phyloP scores from a whole-genome alignment of 53 echinoderm and acorn worm species.

The Pentamera pediparva region DNA sequence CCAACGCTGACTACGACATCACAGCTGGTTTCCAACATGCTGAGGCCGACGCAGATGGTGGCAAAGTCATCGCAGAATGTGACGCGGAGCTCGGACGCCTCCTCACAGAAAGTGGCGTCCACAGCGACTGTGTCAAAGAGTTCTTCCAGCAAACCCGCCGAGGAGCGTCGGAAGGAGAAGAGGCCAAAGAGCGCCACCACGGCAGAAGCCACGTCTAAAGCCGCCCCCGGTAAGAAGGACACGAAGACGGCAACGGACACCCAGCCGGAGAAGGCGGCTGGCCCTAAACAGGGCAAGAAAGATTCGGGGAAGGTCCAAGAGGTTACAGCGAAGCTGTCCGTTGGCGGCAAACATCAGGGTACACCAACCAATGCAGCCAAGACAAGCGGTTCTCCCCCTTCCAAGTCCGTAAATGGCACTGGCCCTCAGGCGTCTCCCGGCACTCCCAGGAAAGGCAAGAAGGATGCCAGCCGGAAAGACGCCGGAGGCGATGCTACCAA shows the following conservation, averaged over 20 bases:
- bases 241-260: background rate
- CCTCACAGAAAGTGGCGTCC: too few relatives aligned
- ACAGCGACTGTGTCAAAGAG: background rate
- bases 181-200: conserved; percentile 20
- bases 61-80: too few relatives aligned
- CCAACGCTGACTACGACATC: background rate
- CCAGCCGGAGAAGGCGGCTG: background rate
- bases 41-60: too few relatives aligned
- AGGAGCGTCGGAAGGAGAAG: conserved; percentile 28
- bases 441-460: conserved; percentile 26
- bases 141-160: conserved; percentile 10
- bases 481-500: conserved; percentile 11
- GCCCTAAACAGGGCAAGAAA: conserved; percentile 4
- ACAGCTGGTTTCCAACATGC: too few relatives aligned
- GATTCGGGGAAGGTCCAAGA: conserved; percentile 9
- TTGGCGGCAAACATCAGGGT: too few relatives aligned
- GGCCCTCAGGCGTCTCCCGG: background rate
- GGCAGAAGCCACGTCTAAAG: background rate
- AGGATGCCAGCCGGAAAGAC: conserved; percentile 32
- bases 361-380: too few relatives aligned
- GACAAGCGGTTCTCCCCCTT: background rate
- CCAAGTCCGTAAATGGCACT: background rate
- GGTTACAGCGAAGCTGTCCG: too few relatives aligned
- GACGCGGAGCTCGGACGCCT: too few relatives aligned
- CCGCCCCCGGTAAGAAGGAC: background rate